Evolutionary conservation across 2,797 vertebrate species (phyloP).

Genomic region (Peromyscus attwateri): DNA sequence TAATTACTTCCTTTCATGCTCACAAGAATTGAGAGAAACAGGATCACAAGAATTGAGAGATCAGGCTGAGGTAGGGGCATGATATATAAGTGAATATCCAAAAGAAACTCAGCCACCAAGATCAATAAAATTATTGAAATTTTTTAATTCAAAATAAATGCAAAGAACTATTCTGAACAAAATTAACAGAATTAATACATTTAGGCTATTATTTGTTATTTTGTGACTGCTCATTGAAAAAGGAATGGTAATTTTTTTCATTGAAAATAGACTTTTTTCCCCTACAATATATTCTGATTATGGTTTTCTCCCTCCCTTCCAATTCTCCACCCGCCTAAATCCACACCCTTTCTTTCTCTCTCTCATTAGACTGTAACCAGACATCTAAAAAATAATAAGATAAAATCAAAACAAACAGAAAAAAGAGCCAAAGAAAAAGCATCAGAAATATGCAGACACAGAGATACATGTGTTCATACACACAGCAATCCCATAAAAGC

Average conservation of each 20-base stretch:
- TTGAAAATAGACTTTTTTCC: not conserved
- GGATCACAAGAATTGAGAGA: not conserved
- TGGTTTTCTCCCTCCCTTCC: not conserved
- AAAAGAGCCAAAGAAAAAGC: not conserved
- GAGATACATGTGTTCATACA: not conserved
- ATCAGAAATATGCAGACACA: not conserved
- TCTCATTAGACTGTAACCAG: not conserved
- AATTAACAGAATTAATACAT: slow-evolving; percentile 23
- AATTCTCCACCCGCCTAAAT: not conserved
- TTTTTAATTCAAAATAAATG: not conserved
- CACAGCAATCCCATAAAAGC: not conserved
- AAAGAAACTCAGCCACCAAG: not conserved
- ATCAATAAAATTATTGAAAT: not conserved
- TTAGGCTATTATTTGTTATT: not conserved
- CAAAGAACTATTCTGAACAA: not conserved
- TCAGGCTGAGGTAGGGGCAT: not conserved
- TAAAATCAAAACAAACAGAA: not conserved
- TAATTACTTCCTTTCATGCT: slow-evolving; percentile 31
- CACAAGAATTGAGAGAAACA: not conserved
- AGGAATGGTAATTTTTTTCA: not conserved
- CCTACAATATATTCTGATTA: not conserved
- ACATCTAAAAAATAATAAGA: not conserved
- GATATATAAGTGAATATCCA: not conserved
- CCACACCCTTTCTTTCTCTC: not conserved
- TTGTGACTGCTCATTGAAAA: not conserved